Evolutionary conservation across 1,140 invertebrate species (phyloP).

Genomic region (Drosophila tani): DNA sequence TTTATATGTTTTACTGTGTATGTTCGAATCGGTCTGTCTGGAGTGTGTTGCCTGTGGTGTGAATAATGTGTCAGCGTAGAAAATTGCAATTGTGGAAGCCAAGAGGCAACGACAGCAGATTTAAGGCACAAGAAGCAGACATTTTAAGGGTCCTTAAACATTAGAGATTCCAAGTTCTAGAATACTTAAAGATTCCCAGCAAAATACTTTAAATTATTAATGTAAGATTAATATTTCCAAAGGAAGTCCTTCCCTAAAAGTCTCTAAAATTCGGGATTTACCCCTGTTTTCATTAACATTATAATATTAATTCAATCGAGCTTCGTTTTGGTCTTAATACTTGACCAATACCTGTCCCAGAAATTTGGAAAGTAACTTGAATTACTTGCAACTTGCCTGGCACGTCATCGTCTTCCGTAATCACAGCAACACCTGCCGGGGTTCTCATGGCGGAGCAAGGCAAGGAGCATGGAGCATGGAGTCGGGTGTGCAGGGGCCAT

Average conservation of each 20-base stretch:
- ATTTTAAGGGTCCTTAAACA: neutral
- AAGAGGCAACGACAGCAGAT: neutral
- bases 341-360: neutral
- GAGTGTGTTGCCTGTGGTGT: conserved; percentile 58
- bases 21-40: neutral
- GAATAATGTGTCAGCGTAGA: conserved; percentile 67
- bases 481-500: conserved; percentile 35
- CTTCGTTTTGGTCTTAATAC: neutral
- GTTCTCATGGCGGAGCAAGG: conserved; percentile 39
- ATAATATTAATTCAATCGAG: neutral
- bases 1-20: neutral
- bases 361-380: conserved; percentile 8
- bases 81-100: conserved; percentile 44
- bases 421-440: conserved; percentile 56
- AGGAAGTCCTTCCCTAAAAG: neutral
- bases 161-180: neutral
- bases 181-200: neutral
- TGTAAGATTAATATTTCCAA: no score
- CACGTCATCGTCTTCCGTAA: neutral
- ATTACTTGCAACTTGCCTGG: neutral
- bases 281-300: no score
- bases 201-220: no score
- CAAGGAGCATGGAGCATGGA: conserved; percentile 17
- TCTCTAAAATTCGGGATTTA: neutral
- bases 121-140: neutral